Evolutionary conservation across 2,797 vertebrate species (phyloP), one percentile per base, ranked within the genome.

Genomic region (Dendrocincla tyrannina): DNA sequence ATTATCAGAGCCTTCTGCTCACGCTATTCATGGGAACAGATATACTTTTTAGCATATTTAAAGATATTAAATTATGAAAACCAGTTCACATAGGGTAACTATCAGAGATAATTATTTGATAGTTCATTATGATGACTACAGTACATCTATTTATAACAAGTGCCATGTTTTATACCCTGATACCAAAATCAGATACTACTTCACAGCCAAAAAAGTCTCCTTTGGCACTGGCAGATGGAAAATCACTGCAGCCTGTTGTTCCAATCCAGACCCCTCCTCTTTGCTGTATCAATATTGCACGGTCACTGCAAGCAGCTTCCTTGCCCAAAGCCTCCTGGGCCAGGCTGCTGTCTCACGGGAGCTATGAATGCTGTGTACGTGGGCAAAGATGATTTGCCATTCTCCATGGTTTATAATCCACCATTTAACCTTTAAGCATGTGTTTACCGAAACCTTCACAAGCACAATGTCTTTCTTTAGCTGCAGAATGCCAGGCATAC

Each of bases 31-130:
- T 30, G 47, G 76, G 59, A 92, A 67, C 35, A 85, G 72, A 88
- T 17, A 89, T 27, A 79, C 59, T 88, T 85, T 78, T 46, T 41
- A 85, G 47, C 82, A 88, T 69, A 92, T 80, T 93, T 93, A 64
- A 96, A 89, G 78, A 58, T 24, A 85, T 4, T 93, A 84, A 93
- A 89, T 95, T 91, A 96, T 76, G 76, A 69, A 94, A 81, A 69
- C 11, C 74, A 94, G 88, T 90, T 96, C 88, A 85, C 63, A 73
- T 3, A 76, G 91, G 91, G 76, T 89, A 95, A 96, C 78, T 67
- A 85, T 70, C 63, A n/a, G 50, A 83, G 72, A 84, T 81, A 77
- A 93, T 93, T 93, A 96, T 86, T 78, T 89, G 73, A 84, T 87
- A 69, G 79, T 41, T 78, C 82, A 95, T 85, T 89, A 80, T 74